Evolutionary conservation across 2,797 vertebrate species (phyloP).

Genomic region (Aulostomus chinensis): DNA sequence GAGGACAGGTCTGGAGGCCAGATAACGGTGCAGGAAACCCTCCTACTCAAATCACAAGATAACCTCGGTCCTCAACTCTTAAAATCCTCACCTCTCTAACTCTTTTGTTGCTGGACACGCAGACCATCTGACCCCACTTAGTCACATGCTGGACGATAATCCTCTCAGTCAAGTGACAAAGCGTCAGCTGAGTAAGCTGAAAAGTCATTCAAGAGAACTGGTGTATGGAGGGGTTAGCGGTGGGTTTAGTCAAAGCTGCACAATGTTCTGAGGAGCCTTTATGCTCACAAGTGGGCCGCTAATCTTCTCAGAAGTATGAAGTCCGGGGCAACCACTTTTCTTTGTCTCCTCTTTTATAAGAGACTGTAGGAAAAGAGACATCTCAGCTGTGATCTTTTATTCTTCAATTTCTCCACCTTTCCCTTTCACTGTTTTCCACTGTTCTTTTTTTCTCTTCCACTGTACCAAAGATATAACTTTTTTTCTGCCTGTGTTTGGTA

Average conservation of each 20-base stretch:
- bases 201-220: constrained; percentile 49
- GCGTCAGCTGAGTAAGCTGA: constrained; percentile 58
- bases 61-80: constrained; percentile 22
- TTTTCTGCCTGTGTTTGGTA: not conserved
- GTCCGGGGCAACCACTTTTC: constrained; percentile 25
- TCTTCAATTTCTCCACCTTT: constrained; percentile 11
- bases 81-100: constrained; percentile 39
- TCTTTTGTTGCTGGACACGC: constrained; percentile 25
- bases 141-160: constrained; percentile 68
- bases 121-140: constrained; percentile 54
- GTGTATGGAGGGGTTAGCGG: constrained; percentile 25
- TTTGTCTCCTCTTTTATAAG: constrained; percentile 31
- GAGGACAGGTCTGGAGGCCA: constrained; percentile 37
- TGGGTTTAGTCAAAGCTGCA: constrained; percentile 39
- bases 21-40: constrained; percentile 39
- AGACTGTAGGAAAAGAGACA: constrained; percentile 11
- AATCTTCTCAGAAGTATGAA: constrained; percentile 40
- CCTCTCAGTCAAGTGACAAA: constrained; percentile 64
- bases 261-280: constrained; percentile 34
- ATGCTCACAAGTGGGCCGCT: constrained; percentile 30
- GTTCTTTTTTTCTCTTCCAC: constrained; percentile 18
- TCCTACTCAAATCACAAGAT: constrained; percentile 29
- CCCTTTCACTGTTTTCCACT: not conserved
- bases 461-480: constrained; percentile 14
- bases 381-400: constrained; percentile 1